A percentile compares a stretch with the other conserved stretches of the same genome.
Evolutionary conservation across 2,888 invertebrate genomes (phyloP).

Genomic region (Dasysyrphus albostriatus): DNA sequence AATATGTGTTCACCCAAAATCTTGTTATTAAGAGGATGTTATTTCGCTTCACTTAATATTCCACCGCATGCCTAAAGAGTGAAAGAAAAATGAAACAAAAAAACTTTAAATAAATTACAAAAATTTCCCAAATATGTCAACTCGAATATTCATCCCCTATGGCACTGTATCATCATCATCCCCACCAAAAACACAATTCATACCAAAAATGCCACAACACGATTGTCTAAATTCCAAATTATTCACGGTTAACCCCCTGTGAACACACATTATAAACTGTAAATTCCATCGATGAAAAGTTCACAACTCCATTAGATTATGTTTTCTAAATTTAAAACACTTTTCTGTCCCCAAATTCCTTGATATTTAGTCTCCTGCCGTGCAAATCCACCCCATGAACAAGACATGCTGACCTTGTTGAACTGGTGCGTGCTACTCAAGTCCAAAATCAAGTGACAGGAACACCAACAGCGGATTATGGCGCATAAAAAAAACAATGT

Average conservation of each 20-base stretch:
- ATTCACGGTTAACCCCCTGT: conserved; percentile 66
- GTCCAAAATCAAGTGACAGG: conserved; percentile 54
- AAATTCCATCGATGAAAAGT: conserved; percentile 65
- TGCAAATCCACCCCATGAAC: conserved; percentile 58
- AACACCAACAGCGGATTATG: conserved; percentile 75
- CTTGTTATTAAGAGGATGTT: too few species aligned
- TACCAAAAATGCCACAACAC: conserved; percentile 62
- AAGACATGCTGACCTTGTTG: conserved; percentile 43
- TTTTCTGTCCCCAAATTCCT: conserved; percentile 18
- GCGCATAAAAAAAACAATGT: conserved; percentile 59
- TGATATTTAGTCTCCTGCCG: conserved; percentile 39
- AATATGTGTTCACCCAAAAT: too few species aligned
- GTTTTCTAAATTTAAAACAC: conserved; percentile 69
- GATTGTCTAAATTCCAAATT: conserved; percentile 71
- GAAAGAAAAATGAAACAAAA: too few species aligned
- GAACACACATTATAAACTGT: conserved; percentile 40
- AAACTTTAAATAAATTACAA: conserved; percentile 58
- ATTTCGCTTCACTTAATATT: too few species aligned
- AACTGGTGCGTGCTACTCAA: conserved; percentile 71
- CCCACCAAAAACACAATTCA: background rate
- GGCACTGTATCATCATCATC: background rate
- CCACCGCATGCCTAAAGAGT: too few species aligned
- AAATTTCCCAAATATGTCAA: conserved; percentile 56
- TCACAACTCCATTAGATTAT: conserved; percentile 71
- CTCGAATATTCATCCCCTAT: conserved; percentile 20